Evolutionary conservation across 64 coral and sea anemone species (phyloP).

Genomic region (Montipora cactus): DNA sequence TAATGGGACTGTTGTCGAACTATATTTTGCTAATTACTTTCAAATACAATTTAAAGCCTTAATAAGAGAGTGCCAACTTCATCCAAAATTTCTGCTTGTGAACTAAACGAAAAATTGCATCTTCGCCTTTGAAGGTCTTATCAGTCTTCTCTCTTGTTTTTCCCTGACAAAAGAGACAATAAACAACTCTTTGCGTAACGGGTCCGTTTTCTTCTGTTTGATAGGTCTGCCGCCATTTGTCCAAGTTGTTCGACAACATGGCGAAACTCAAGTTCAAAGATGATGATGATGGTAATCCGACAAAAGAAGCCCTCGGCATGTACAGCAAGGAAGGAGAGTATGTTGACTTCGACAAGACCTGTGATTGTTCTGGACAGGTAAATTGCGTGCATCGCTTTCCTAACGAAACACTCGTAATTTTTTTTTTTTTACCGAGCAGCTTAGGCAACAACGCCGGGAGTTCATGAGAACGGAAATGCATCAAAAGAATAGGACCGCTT

Average conservation of each 20-base stretch:
- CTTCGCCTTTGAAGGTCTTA: too few species aligned
- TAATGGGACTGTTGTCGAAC: too few species aligned
- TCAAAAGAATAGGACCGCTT: background rate
- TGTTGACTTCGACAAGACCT: constrained; percentile 85
- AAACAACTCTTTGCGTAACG: too few species aligned
- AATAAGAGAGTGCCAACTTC: too few species aligned
- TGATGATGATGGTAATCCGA: constrained; percentile 85
- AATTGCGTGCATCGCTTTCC: background rate
- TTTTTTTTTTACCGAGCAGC: too few species aligned
- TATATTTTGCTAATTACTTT: too few species aligned
- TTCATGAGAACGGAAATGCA: background rate
- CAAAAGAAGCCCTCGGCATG: constrained; percentile 89
- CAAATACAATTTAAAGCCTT: too few species aligned
- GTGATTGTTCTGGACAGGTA: constrained; percentile 97
- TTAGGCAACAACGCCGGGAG: too few species aligned
- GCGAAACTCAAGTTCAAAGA: constrained; percentile 90
- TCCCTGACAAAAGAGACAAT: too few species aligned
- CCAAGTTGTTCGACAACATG: constrained; percentile 99
- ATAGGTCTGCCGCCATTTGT: constrained; percentile 92
- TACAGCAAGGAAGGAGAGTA: constrained; percentile 98
- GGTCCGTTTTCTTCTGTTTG: background rate
- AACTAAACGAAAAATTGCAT: too few species aligned
- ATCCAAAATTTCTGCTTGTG: too few species aligned
- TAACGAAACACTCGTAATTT: background rate
- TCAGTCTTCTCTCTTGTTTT: too few species aligned